phyloP scores from a whole-genome alignment of 2,113 vertebrate genomes.

The Pseudorasbora parva region DNA sequence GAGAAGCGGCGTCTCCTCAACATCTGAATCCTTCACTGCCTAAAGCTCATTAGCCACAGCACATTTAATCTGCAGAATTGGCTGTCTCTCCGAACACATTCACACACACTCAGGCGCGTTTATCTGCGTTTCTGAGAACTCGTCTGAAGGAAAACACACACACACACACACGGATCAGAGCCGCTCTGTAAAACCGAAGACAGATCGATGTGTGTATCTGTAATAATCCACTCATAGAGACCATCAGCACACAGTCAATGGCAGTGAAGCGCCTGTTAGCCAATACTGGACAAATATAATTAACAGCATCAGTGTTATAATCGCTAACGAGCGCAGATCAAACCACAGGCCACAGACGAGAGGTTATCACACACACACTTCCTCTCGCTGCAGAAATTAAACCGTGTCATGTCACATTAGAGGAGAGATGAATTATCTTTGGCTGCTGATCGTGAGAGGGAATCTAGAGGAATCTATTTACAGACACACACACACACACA shows the following conservation, averaged over 20 bases:
- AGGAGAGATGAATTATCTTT: background rate
- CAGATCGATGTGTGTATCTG: background rate
- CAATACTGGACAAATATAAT: background rate
- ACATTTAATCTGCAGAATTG: slow-evolving; percentile 74
- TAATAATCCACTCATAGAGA: background rate
- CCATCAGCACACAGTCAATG: background rate
- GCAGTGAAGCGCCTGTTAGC: background rate
- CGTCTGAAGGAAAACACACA: background rate
- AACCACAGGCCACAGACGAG: background rate
- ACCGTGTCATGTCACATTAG: background rate
- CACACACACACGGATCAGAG: background rate
- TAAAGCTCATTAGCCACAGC: slow-evolving; percentile 76
- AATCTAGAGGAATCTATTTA: background rate
- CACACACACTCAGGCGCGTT: slow-evolving; percentile 42
- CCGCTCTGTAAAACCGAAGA: background rate
- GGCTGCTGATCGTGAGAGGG: background rate
- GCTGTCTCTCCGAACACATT: slow-evolving; percentile 32
- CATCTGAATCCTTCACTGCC: slow-evolving; percentile 71
- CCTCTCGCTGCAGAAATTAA: background rate
- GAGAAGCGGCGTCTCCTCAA: slow-evolving; percentile 61
- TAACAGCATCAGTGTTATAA: background rate
- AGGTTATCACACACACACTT: background rate
- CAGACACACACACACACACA: background rate
- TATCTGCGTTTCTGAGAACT: slow-evolving; percentile 34
- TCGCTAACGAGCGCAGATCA: background rate